Base-by-base conservation (phyloP, 2,888 invertebrate species). In the Thera obeliscata region DNA sequence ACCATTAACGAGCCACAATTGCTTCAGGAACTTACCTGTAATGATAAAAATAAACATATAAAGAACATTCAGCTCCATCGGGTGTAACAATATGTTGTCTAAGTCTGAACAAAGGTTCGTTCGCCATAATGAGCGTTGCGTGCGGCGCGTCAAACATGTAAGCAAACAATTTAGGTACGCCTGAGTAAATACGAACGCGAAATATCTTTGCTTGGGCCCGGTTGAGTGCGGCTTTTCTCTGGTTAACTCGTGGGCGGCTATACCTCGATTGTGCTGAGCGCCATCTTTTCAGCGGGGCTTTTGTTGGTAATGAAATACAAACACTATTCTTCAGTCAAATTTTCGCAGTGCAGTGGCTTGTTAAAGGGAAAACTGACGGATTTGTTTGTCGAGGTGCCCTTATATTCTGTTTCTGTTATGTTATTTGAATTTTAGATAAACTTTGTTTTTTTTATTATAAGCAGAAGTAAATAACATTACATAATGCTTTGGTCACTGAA, bases 91-190 rank as follows among this genome's bases (percentile, higher is more conserved):
- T 89, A 87, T 88, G 87, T 91, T 89, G 87, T 88, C 86, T 90
- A 88, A 90, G 89, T 87, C 84, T 88, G 89, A 91, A 91, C 89
- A 92, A 92, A 91, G 91, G 88, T 78, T 81, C 86, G 87, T 87
- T 87, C 82, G 83, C 87, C 86, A 84, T 93, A 93, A 93, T 93
- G 93, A 93, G 90, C 88, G 88, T 89, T 92, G 92, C 91, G 91
- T 92, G 90, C 87, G 88, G 87, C 87, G 92, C 90, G 91, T 92
- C 93, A 91, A 91, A 93, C 92, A 90, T 91, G 89, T 93, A 91
- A 91, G 91, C 90, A 93, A 93, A 93, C 93, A 92, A 90, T 91
- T 93, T 92, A 90, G 90, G 88, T 83, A 90, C 89, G 93, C 91
- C 92, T 93, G 92, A 92, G 88, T 92, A 93, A 93, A 93, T 93